phyloP scores from a whole-genome alignment of 2,113 vertebrate genomes.

The Sinocyclocheilus rhinocerous region DNA sequence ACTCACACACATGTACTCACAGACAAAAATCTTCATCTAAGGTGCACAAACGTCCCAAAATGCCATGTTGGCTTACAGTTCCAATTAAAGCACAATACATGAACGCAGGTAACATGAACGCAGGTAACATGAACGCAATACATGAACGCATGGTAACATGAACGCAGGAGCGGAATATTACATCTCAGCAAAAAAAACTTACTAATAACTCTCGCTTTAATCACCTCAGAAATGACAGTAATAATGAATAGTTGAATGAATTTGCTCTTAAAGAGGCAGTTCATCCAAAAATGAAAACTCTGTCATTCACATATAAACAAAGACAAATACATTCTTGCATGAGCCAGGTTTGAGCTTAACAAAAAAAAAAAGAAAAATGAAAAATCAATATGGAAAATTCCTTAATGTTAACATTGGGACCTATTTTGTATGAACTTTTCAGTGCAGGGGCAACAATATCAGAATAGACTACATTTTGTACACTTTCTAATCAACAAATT shows the following conservation, averaged over 20 bases:
- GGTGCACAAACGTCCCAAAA: neutral
- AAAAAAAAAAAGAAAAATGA: neutral
- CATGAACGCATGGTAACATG: too few relatives aligned
- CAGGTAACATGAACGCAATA: slow-evolving; percentile 9
- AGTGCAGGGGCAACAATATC: too few relatives aligned
- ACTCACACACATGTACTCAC: neutral
- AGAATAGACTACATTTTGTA: too few relatives aligned
- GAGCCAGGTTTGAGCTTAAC: neutral
- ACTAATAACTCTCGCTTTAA: neutral
- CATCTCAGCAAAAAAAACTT: slow-evolving; percentile 9
- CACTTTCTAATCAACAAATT: too few relatives aligned
- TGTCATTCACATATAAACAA: neutral
- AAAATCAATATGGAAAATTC: too few relatives aligned
- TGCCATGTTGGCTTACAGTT: neutral
- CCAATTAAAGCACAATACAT: neutral
- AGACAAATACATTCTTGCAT: neutral
- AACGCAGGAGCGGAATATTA: neutral
- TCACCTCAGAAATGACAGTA: neutral
- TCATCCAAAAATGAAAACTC: neutral
- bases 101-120: slow-evolving; percentile 6
- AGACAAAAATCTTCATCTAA: neutral
- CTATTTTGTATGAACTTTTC: too few relatives aligned
- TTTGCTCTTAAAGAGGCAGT: neutral
- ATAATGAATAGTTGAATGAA: neutral
- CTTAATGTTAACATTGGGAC: too few relatives aligned